Evolutionary conservation across 64 coral and sea anemone genomes (phyloP).

Genomic region (Actinia equina): DNA sequence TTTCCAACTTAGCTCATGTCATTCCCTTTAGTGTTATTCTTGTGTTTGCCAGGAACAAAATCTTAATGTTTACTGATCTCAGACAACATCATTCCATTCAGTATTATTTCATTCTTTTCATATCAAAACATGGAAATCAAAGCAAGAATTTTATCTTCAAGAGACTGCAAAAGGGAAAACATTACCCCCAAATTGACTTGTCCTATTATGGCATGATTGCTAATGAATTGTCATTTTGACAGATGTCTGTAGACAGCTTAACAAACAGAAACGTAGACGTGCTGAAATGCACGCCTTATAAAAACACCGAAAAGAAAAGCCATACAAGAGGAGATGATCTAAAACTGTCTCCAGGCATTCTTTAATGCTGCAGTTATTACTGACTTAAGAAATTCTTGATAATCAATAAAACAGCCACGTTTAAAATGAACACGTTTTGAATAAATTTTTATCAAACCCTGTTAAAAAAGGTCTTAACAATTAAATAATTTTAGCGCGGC

Average conservation of each 20-base stretch:
- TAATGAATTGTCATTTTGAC: too few species aligned
- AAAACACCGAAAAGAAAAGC: not conserved
- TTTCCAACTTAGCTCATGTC: too few species aligned
- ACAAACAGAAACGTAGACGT: not conserved
- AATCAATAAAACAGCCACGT: not conserved
- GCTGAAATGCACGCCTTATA: not conserved
- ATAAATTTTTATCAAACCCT: not conserved
- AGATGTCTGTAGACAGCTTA: not conserved
- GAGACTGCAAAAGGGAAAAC: too few species aligned
- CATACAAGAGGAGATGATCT: not conserved
- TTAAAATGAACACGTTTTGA: not conserved
- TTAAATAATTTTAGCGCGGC: not conserved
- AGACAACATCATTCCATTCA: too few species aligned
- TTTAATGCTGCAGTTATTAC: not conserved
- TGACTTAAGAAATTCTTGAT: not conserved
- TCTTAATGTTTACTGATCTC: too few species aligned
- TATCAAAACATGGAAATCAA: too few species aligned
- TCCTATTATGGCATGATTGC: too few species aligned
- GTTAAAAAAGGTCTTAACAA: not conserved
- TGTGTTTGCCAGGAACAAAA: too few species aligned
- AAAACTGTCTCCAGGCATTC: not conserved
- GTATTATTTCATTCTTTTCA: too few species aligned
- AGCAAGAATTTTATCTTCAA: too few species aligned
- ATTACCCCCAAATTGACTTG: too few species aligned
- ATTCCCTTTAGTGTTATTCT: too few species aligned